phyloP scores from a whole-genome alignment of 2,113 vertebrate genomes.

The Corythoichthys haematopterus region DNA sequence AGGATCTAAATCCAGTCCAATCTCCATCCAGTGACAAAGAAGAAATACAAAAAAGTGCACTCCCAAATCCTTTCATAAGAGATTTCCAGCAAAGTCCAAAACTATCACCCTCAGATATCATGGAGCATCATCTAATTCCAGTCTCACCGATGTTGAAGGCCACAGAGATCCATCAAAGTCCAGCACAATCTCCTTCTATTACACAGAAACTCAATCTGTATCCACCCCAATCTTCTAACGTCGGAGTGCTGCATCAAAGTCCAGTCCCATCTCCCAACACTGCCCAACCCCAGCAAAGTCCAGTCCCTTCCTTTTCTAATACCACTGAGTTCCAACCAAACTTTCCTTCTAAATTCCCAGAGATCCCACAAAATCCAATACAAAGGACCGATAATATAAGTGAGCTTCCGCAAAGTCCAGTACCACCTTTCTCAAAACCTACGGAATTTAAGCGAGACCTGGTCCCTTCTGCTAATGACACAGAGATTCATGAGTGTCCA shows the following conservation, averaged over 20 bases:
- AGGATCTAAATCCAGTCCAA: neutral
- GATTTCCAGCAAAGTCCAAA: neutral
- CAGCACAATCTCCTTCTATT: neutral
- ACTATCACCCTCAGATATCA: neutral
- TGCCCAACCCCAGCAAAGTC: neutral
- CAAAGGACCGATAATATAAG: neutral
- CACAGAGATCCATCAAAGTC: neutral
- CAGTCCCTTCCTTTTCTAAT: neutral
- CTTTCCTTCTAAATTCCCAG: neutral
- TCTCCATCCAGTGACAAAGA: neutral
- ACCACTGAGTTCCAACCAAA: neutral
- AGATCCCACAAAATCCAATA: neutral
- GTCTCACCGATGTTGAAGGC: neutral
- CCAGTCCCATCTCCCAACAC: neutral
- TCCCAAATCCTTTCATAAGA: too few relatives aligned
- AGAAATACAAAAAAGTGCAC: too few relatives aligned
- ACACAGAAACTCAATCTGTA: neutral
- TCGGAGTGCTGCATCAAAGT: neutral
- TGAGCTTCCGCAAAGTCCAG: neutral
- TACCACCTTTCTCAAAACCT: neutral
- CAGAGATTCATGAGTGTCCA: neutral
- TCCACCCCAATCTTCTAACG: neutral
- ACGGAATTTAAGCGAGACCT: neutral
- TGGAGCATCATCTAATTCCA: neutral
- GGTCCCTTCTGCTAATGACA: neutral